Conservation (phyloP, 1,140 invertebrate genomes). For the Zaprionus ornatus region DNA sequence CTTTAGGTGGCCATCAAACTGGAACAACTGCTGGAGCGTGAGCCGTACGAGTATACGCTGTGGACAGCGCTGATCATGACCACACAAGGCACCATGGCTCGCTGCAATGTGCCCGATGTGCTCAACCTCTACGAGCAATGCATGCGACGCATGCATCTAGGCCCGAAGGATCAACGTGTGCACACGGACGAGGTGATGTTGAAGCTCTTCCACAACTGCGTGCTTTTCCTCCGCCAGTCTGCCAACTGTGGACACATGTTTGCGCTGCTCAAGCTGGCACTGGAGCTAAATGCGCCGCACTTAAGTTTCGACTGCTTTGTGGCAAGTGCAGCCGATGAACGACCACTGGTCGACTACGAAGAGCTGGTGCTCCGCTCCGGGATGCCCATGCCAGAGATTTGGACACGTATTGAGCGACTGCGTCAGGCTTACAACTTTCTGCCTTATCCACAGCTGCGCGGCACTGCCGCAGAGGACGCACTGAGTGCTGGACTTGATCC, state of each 20-base stretch:
- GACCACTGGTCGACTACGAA: conserved; percentile 86
- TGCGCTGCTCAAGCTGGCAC: conserved; percentile 86
- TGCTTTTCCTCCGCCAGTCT: conserved; percentile 87
- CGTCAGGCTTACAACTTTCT: conserved; percentile 87
- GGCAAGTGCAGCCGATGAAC: conserved; percentile 84
- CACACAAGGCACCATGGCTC: conserved; percentile 86
- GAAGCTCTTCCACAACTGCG: conserved; percentile 86
- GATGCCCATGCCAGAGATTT: conserved; percentile 87
- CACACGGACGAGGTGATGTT: conserved; percentile 84
- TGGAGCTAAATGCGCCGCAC: conserved; percentile 86
- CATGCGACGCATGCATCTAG: conserved; percentile 85
- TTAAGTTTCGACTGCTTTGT: conserved; percentile 83
- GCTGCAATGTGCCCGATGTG: conserved; percentile 86
- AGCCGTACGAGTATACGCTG: conserved; percentile 85
- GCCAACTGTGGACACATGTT: conserved; percentile 88
- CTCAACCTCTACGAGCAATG: conserved; percentile 85
- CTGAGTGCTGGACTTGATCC: conserved; percentile 84
- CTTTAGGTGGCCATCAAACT: conserved; percentile 82
- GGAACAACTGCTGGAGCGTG: conserved; percentile 83
- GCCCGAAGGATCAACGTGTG: conserved; percentile 33
- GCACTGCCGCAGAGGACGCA: conserved; percentile 29
- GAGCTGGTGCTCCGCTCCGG: conserved; percentile 87
- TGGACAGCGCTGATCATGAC: conserved; percentile 87
- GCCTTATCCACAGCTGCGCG: conserved; percentile 75
- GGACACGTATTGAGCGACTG: conserved; percentile 87